These are phyloP conservation scores for Mesaphorura yosii DNA, from an alignment of 1,140 invertebrate genomes.

Conservation along the genomic window DNA sequence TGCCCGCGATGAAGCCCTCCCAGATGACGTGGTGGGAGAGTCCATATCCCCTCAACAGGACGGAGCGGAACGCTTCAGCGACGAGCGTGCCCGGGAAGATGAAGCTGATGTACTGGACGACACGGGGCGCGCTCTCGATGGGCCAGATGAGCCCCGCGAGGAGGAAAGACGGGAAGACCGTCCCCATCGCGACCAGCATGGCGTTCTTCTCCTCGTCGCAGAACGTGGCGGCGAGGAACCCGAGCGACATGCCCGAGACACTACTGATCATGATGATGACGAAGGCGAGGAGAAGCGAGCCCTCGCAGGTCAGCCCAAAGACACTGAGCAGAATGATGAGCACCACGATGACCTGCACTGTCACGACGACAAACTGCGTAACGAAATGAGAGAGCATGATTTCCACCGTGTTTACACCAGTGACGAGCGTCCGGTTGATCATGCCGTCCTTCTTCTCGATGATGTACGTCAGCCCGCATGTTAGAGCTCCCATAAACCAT, in stretches of 20 bases:
- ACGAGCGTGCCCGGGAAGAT: constrained; percentile 36
- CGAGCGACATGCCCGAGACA: constrained; percentile 13
- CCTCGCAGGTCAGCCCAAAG: constrained; percentile 1
- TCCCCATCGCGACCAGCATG: constrained; percentile 80
- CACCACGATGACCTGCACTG: background rate
- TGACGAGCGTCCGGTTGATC: constrained; percentile 60
- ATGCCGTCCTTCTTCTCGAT: constrained; percentile 66
- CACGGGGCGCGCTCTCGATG: constrained; percentile 43
- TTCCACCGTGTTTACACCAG: constrained; percentile 47
- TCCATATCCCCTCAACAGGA: constrained; percentile 21
- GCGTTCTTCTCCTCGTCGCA: constrained; percentile 64
- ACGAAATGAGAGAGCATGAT: constrained; percentile 35
- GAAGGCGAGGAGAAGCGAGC: background rate
- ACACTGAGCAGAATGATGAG: background rate
- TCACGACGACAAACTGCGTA: constrained; percentile 1
- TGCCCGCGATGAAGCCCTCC: constrained; percentile 49
- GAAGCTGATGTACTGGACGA: constrained; percentile 31
- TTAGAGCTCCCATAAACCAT: constrained; percentile 58
- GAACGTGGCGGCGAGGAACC: constrained; percentile 1
- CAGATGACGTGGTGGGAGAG: constrained; percentile 17
- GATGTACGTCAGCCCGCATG: constrained; percentile 66
- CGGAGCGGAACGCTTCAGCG: constrained; percentile 21
- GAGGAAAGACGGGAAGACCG: constrained; percentile 80
- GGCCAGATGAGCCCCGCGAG: constrained; percentile 77
- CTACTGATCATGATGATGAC: background rate